Conservation (phyloP, 2,113 vertebrate species). For the Pangasianodon gigas region DNA sequence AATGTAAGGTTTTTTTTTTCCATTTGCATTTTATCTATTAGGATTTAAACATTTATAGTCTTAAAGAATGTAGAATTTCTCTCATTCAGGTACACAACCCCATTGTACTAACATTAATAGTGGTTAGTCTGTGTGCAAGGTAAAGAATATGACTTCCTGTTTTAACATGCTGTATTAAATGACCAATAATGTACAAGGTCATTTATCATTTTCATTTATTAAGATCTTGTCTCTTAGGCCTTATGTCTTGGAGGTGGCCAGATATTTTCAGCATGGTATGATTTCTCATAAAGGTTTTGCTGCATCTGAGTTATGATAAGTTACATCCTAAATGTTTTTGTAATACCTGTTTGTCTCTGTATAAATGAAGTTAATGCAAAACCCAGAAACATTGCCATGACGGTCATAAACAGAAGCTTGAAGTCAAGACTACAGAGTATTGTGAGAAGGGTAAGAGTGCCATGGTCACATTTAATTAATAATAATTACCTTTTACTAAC, state of each 20-base stretch:
- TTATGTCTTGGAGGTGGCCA: conserved; percentile 70
- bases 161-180: not conserved
- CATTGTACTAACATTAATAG: not conserved
- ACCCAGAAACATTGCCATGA: conserved; percentile 65
- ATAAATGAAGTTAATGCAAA: conserved; percentile 67
- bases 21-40: not conserved
- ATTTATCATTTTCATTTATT: not conserved
- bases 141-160: not conserved
- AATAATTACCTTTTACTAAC: not conserved
- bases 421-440: conserved; percentile 70
- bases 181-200: not conserved
- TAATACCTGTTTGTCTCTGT: conserved; percentile 19
- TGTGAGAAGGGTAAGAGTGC: conserved; percentile 65
- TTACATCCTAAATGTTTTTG: not conserved
- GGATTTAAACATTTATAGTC: not conserved
- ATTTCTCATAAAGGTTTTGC: not conserved
- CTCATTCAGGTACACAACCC: not conserved
- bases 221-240: conserved; percentile 61
- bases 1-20: conserved; percentile 53
- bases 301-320: not conserved
- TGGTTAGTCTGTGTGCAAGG: not conserved
- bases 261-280: conserved; percentile 73
- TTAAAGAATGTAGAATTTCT: not conserved
- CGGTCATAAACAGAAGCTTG: conserved; percentile 68
- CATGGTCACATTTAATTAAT: not conserved